phyloP scores from a whole-genome alignment of 2,797 vertebrate species.

The Alca torda region DNA sequence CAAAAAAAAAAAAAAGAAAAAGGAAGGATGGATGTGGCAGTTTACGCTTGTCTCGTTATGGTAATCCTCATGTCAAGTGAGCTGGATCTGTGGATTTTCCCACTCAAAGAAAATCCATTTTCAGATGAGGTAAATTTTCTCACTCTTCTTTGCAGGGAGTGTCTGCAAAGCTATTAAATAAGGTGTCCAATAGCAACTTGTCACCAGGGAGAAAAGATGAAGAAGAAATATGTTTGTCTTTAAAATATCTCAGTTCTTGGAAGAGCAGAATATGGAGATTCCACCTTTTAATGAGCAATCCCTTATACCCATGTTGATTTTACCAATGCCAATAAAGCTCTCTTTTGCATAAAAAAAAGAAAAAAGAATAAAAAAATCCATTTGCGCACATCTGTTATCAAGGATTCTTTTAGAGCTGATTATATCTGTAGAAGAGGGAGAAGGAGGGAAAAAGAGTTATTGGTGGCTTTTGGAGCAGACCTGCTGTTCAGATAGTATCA shows the following conservation, averaged over 20 bases:
- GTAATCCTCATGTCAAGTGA: not conserved
- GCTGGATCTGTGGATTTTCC: not conserved
- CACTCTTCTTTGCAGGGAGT: not conserved
- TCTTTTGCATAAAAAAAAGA: not conserved
- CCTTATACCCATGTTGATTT: not conserved
- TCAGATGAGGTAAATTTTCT: not conserved
- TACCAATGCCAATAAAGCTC: not conserved
- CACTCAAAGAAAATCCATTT: not conserved
- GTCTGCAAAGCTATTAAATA: constrained; percentile 2
- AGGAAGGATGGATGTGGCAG: not conserved
- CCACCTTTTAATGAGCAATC: not conserved
- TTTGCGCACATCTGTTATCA: not conserved
- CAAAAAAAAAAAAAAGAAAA: not conserved
- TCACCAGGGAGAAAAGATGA: constrained; percentile 3
- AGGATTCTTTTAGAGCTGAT: not conserved
- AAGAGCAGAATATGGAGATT: not conserved
- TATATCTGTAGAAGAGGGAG: not conserved
- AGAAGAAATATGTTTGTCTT: not conserved
- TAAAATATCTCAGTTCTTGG: not conserved
- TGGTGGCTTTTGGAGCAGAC: constrained; percentile 6
- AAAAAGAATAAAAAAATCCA: not conserved
- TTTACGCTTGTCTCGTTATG: not conserved
- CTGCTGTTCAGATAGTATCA: constrained; percentile 11
- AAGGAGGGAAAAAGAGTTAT: not conserved
- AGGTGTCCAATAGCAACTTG: not conserved